Evolutionary conservation across 2,797 vertebrate genomes (phyloP), one percentile per base, ranked within the genome.

Genomic region (Protonibea diacanthus): DNA sequence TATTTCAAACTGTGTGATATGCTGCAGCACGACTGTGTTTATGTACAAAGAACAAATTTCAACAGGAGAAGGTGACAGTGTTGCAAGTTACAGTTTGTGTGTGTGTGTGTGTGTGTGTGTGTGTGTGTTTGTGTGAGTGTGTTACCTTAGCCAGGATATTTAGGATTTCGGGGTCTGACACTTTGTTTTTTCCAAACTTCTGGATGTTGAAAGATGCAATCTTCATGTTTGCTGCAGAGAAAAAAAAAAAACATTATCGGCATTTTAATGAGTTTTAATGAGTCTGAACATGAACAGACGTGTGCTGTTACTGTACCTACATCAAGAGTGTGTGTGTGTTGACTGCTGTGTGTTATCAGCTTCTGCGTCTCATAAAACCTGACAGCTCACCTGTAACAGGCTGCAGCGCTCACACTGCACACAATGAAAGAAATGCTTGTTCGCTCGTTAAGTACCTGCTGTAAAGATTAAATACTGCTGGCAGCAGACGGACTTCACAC

Each of bases 161-260:
- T 3, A 93, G 45, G 5, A 94, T 42, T 0, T 84, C 56, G 5
- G 89, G 80, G 29, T 95, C 88, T 0, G 92, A 93, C 42, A 95
- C 84, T 90, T 96, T 96, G 10, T 6, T 85, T 23, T 38, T 83
- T 20, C 95, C 96, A 85, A 96, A 95, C 76, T 75, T 95, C 86
- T 95, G 94, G 83, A 94, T 79, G 82, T 96, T 96, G 45, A 96
- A 96, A 1, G 95, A 77, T 15, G 95, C 95, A 0, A 96, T 76
- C 82, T 95, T 96, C 95, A 96, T 96, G 80, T 47, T 90, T 71
- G 4, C 92, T 94, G 76, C 14, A 63, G 55, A 55, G 44, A 11
- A 57, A 5, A 49, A 40, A 21, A 56, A 12, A 2, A 23, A 6
- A 51, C 20, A n/a, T 40, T n/a, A 8, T 6, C n/a, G 17, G 6